phyloP scores from a whole-genome alignment of 2,888 invertebrate species.

The Pterostichus niger region DNA sequence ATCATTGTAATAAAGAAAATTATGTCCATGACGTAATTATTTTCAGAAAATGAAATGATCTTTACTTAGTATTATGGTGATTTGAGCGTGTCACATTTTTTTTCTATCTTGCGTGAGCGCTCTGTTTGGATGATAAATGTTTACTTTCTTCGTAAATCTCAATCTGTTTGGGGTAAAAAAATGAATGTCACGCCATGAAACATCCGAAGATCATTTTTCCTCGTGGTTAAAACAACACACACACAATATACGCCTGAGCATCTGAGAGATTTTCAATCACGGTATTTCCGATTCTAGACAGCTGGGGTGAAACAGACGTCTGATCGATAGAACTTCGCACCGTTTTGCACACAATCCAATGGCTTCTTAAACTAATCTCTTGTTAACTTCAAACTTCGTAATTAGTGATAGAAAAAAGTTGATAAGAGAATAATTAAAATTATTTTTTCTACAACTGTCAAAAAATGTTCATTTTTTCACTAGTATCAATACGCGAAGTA shows the following conservation, averaged over 20 bases:
- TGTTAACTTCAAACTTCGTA: neutral
- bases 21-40: too few relatives aligned
- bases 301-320: neutral
- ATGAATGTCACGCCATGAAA: neutral
- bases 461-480: too few relatives aligned
- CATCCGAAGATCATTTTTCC: conserved; percentile 16
- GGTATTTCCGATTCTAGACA: neutral
- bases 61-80: too few relatives aligned
- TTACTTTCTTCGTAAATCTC: conserved; percentile 11
- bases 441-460: too few relatives aligned
- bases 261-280: conserved; percentile 9
- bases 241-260: neutral
- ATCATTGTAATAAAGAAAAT: too few relatives aligned
- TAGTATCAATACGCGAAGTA: too few relatives aligned
- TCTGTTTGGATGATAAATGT: neutral
- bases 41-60: too few relatives aligned
- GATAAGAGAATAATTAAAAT: too few relatives aligned
- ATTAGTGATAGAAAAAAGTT: too few relatives aligned
- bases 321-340: neutral
- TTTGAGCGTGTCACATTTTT: too few relatives aligned
- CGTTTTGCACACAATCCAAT: neutral
- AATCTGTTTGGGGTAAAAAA: conserved; percentile 3
- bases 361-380: neutral
- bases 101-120: too few relatives aligned
- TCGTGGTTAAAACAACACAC: conserved; percentile 12